Percentiles rank a stretch among this genome's conserved stretches.
Conservation (phyloP, 2,797 vertebrate species). For the Hydrolagus colliei region DNA sequence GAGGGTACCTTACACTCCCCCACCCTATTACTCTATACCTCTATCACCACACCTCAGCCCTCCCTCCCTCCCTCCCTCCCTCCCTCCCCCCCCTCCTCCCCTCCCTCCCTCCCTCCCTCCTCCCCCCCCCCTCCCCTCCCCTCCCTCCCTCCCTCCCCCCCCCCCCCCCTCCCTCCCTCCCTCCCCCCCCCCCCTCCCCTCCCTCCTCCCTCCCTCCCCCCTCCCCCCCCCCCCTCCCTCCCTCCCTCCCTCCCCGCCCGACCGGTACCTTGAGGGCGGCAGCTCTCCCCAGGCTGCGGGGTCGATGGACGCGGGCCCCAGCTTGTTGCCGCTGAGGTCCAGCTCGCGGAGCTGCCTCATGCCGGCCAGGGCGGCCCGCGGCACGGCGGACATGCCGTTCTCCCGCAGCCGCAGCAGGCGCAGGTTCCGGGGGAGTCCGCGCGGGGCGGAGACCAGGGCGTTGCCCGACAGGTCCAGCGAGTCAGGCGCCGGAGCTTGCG, state of each 20-base stretch:
- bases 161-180: neutral
- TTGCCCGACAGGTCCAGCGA: conserved; percentile 87
- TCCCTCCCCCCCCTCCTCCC: no score
- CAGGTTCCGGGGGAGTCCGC: conserved; percentile 82
- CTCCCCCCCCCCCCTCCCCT: neutral
- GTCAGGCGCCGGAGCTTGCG: conserved; percentile 79
- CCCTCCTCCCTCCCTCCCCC: neutral
- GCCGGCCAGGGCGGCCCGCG: conserved; percentile 67
- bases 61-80: neutral
- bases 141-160: no score
- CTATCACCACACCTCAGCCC: neutral
- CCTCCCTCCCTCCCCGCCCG: neutral
- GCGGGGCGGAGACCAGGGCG: conserved; percentile 63
- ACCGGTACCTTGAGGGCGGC: conserved; percentile 69
- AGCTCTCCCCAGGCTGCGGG: conserved; percentile 83
- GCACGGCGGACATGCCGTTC: conserved; percentile 72
- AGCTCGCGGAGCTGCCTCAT: conserved; percentile 82
- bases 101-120: no score
- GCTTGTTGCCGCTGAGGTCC: conserved; percentile 75
- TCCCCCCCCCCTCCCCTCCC: no score
- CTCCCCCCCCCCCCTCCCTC: neutral
- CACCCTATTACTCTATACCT: no score
- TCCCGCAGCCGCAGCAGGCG: conserved; percentile 77
- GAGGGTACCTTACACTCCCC: no score
- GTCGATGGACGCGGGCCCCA: conserved; percentile 78